These are phyloP conservation scores for Ichneumoninae sp. DNA, from an alignment of 2,888 invertebrate genomes.

Conservation along the genomic window DNA sequence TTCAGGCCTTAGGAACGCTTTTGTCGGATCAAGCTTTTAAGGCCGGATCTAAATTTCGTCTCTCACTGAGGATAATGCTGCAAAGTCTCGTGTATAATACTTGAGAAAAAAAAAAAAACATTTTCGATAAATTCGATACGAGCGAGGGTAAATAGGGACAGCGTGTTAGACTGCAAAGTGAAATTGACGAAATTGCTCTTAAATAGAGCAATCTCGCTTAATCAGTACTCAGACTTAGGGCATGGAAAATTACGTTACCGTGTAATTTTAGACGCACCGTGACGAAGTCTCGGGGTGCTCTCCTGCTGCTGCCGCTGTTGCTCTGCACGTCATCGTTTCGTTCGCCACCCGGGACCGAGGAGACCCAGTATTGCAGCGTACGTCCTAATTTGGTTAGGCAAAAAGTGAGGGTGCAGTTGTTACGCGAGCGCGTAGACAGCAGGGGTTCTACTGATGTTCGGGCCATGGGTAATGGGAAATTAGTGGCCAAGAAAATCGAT, in stretches of 20 bases:
- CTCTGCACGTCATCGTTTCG: slow-evolving; percentile 28
- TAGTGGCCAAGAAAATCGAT: slow-evolving; percentile 79
- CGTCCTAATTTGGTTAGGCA: slow-evolving; percentile 78
- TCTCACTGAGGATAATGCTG: neutral
- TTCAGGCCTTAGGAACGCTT: neutral
- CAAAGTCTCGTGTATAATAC: too few relatives aligned
- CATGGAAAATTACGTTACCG: slow-evolving; percentile 76
- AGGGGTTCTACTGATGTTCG: slow-evolving; percentile 69
- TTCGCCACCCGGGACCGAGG: slow-evolving; percentile 29
- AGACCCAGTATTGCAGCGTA: slow-evolving; percentile 71
- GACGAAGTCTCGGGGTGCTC: slow-evolving; percentile 63
- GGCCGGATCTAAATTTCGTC: neutral
- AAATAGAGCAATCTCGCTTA: slow-evolving; percentile 79
- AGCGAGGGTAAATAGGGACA: slow-evolving; percentile 21
- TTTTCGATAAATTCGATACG: neutral
- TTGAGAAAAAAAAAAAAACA: neutral
- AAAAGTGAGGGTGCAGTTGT: slow-evolving; percentile 77
- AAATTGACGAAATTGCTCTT: slow-evolving; percentile 76
- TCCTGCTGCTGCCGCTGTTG: slow-evolving; percentile 37
- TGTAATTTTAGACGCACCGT: slow-evolving; percentile 78
- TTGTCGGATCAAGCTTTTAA: neutral
- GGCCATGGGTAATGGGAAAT: slow-evolving; percentile 74
- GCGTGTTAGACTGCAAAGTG: slow-evolving; percentile 72
- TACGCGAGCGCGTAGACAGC: slow-evolving; percentile 65
- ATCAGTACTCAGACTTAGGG: slow-evolving; percentile 78